Evolutionary conservation across 1,140 invertebrate genomes (phyloP).

Genomic region (Diprion similis): DNA sequence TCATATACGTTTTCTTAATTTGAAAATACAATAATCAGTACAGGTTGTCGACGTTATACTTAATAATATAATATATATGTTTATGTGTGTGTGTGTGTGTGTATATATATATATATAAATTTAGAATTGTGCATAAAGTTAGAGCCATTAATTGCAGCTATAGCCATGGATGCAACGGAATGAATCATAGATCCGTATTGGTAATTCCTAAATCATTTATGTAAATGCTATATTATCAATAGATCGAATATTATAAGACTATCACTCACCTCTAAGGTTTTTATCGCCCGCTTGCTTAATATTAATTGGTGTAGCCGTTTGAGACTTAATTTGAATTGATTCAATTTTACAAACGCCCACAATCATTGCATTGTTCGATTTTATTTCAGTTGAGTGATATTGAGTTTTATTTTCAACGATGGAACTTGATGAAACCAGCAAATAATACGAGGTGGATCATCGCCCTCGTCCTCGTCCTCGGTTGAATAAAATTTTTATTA

Average conservation of each 20-base stretch:
- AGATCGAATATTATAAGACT: not conserved
- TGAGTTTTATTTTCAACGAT: conserved; percentile 2
- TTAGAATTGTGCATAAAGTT: conserved; percentile 5
- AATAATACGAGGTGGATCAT: not conserved
- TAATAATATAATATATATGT: not conserved
- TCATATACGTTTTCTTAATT: not conserved
- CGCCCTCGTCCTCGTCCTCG: not conserved
- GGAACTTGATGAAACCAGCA: conserved; percentile 7
- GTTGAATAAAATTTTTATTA: not conserved
- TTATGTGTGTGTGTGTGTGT: not conserved
- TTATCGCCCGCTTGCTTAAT: not conserved
- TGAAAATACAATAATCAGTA: conserved; percentile 2
- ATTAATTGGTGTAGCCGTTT: not conserved
- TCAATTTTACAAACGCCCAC: not conserved
- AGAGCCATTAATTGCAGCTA: conserved; percentile 2
- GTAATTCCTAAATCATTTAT: not conserved
- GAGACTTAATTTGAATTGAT: not conserved
- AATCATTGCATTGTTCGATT: not conserved
- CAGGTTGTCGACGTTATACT: conserved; percentile 5
- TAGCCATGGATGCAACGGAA: not conserved
- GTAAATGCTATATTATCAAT: not conserved
- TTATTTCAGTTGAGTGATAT: not conserved
- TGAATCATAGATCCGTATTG: not conserved
- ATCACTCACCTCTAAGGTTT: not conserved
- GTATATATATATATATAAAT: not conserved